These are phyloP conservation scores for Choloepus hoffmanni DNA, from an alignment of 2,113 vertebrate species.

Conservation along the genomic window DNA sequence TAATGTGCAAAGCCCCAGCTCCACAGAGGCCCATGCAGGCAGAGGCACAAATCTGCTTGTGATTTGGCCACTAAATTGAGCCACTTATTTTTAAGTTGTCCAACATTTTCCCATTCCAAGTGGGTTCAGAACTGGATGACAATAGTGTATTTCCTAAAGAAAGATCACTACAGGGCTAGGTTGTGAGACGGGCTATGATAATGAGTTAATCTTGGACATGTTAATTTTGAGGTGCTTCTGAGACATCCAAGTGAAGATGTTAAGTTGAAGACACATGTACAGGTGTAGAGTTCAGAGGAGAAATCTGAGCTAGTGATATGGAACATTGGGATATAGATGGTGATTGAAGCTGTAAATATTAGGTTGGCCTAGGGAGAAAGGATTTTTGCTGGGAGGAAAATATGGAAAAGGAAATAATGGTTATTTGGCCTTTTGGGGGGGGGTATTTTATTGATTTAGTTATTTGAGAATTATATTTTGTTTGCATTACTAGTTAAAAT, in stretches of 20 bases:
- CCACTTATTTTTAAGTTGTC: conserved; percentile 33
- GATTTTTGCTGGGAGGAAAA: not conserved
- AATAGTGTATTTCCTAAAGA: conserved; percentile 10
- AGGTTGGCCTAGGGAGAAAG: not conserved
- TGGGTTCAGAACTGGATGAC: not conserved
- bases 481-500: conserved; percentile 58
- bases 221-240: not conserved
- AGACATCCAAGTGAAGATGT: not conserved
- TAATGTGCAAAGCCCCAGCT: not conserved
- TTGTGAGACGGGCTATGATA: not conserved
- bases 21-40: not conserved
- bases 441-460: not conserved
- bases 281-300: not conserved
- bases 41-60: not conserved
- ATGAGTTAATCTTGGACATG: not conserved
- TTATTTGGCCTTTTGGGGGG: not conserved
- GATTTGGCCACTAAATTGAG: not conserved
- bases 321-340: not conserved
- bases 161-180: not conserved
- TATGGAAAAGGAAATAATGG: not conserved
- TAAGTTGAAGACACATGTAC: not conserved
- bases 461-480: conserved; percentile 52
- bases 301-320: not conserved
- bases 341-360: not conserved
- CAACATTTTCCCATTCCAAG: not conserved